A percentile compares a stretch with the other conserved stretches of the same genome.
Evolutionary conservation across 2,888 invertebrate genomes (phyloP).

Genomic region (Trachelus stipa): DNA sequence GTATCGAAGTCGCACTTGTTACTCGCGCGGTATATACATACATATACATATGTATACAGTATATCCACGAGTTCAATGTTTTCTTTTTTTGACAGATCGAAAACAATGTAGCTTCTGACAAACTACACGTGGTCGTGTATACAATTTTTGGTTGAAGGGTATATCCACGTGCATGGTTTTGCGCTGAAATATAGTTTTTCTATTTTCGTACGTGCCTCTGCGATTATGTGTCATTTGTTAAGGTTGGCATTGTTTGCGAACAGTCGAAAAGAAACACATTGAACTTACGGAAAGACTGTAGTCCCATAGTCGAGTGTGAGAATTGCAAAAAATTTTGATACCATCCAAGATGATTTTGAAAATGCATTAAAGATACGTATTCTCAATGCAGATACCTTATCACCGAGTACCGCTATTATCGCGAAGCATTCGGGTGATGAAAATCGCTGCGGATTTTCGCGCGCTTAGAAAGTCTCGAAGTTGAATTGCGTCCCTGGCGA

Average conservation of each 20-base stretch:
- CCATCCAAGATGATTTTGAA: too few relatives aligned
- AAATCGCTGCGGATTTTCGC: neutral
- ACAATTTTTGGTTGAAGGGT: neutral
- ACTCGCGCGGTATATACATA: neutral
- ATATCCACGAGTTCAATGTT: neutral
- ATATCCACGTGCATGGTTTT: neutral
- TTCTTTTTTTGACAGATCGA: neutral
- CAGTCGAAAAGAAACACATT: neutral
- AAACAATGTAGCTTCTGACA: neutral
- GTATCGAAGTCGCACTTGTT: neutral
- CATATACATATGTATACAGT: neutral
- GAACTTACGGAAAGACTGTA: neutral
- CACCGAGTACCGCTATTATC: neutral
- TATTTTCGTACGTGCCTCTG: neutral
- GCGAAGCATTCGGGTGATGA: neutral
- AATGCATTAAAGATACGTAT: neutral
- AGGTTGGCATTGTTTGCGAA: neutral
- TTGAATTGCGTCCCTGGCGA: constrained; percentile 53
- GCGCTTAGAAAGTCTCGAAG: constrained; percentile 8
- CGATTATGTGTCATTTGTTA: neutral
- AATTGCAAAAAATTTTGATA: neutral
- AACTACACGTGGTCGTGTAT: neutral
- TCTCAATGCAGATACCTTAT: neutral
- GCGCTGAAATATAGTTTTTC: neutral
- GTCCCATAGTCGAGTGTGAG: neutral